phyloP scores from a whole-genome alignment of 2,888 invertebrate species.

The Scaptomyza polygonia region DNA sequence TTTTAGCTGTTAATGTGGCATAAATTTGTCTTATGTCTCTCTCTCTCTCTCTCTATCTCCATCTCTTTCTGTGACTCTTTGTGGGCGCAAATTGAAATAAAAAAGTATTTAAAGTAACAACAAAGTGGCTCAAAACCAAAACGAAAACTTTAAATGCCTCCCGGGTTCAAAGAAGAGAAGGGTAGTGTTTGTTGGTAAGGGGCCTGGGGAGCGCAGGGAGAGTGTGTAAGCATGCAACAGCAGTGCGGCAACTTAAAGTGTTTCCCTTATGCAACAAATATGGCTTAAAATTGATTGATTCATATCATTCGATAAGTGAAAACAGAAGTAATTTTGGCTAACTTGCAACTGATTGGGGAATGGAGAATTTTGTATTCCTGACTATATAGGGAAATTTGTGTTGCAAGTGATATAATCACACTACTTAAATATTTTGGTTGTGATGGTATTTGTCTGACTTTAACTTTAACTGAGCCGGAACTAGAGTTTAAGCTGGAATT shows the following conservation, averaged over 20 bases:
- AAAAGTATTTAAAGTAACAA: conserved; percentile 60
- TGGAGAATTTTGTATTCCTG: too few species aligned
- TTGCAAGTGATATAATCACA: too few species aligned
- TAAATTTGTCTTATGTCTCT: conserved; percentile 73
- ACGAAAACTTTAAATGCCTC: conserved; percentile 60
- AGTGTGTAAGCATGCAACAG: conserved; percentile 49
- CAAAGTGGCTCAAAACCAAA: conserved; percentile 52
- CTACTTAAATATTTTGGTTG: too few species aligned
- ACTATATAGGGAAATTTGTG: too few species aligned
- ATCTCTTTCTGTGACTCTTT: conserved; percentile 18
- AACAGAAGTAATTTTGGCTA: not conserved
- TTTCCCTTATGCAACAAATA: conserved; percentile 47
- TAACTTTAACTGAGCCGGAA: too few species aligned
- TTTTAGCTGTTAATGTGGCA: conserved; percentile 81
- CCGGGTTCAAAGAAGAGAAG: conserved; percentile 28
- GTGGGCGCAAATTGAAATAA: conserved; percentile 77
- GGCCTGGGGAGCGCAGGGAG: not conserved
- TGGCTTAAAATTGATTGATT: conserved; percentile 56
- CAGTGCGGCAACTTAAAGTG: conserved; percentile 58
- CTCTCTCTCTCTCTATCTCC: not conserved
- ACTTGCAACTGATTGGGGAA: not conserved
- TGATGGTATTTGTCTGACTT: too few species aligned
- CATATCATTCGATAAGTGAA: conserved; percentile 28
- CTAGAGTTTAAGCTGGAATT: too few species aligned
- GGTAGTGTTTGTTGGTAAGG: not conserved